Conservation (phyloP, 2,797 vertebrate genomes). For the Uromys caudimaculatus region DNA sequence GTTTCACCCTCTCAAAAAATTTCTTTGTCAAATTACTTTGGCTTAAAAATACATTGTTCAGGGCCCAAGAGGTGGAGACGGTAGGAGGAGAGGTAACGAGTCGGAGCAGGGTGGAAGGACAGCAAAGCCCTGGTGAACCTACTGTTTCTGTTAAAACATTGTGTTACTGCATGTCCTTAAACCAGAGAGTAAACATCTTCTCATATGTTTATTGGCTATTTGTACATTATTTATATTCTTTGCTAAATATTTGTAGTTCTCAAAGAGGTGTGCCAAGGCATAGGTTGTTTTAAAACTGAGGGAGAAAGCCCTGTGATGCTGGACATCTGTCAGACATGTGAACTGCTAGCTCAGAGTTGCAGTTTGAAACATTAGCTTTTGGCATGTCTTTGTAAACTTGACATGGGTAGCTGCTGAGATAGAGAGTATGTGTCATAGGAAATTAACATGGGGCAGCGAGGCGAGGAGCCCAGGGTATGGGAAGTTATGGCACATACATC, state of each 20-base stretch:
- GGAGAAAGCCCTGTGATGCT: slow-evolving; percentile 4
- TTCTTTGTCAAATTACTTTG: background rate
- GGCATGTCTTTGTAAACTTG: slow-evolving; percentile 20
- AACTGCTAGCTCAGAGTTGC: background rate
- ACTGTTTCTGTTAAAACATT: background rate
- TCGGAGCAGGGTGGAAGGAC: background rate
- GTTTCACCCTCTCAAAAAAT: slow-evolving; percentile 27
- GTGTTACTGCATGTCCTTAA: slow-evolving; percentile 65
- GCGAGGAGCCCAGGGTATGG: background rate
- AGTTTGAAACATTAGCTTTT: slow-evolving; percentile 9
- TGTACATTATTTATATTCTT: slow-evolving; percentile 75
- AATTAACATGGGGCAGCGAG: background rate
- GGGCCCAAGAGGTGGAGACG: too few species aligned
- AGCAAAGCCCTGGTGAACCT: background rate
- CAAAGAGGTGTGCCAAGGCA: slow-evolving; percentile 58
- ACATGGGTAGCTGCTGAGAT: slow-evolving; percentile 19
- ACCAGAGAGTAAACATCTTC: slow-evolving; percentile 63
- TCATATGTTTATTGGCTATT: slow-evolving; percentile 68
- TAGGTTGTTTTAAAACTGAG: slow-evolving; percentile 55
- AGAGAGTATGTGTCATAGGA: slow-evolving; percentile 28
- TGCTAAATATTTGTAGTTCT: slow-evolving; percentile 75
- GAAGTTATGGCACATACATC: background rate
- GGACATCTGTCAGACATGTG: slow-evolving; percentile 60
- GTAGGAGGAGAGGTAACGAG: too few species aligned
- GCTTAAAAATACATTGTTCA: slow-evolving; percentile 38